Percentiles rank a stretch among this genome's conserved stretches.
Conservation (phyloP, 2,797 vertebrate genomes). For the Nyctibius grandis region DNA sequence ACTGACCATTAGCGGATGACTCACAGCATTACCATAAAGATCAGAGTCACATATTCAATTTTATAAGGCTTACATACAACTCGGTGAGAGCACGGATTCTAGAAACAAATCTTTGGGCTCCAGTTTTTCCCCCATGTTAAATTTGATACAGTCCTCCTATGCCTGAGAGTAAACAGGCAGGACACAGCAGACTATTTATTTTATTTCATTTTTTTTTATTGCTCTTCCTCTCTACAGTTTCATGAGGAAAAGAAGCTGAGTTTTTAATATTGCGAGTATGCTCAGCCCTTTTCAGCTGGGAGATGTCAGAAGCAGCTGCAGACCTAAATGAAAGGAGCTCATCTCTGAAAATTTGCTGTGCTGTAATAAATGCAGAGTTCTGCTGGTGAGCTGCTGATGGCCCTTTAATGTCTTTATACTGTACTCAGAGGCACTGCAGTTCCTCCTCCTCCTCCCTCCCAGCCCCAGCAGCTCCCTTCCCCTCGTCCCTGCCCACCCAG, state of each 20-base stretch:
- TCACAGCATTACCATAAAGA: constrained; percentile 30
- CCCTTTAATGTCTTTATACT: constrained; percentile 49
- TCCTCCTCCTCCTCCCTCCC: background rate
- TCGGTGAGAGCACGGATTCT: background rate
- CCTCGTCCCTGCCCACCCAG: background rate
- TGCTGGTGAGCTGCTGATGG: constrained; percentile 45
- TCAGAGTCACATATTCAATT: background rate
- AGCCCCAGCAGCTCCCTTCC: background rate
- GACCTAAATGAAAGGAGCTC: constrained; percentile 58
- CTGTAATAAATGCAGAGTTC: constrained; percentile 43
- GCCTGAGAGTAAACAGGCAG: constrained; percentile 23
- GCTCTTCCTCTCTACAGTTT: constrained; percentile 24
- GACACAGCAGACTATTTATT: constrained; percentile 16
- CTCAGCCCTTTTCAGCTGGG: constrained; percentile 52
- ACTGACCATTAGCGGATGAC: constrained; percentile 46
- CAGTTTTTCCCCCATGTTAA: background rate
- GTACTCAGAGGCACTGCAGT: background rate
- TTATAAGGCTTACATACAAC: background rate
- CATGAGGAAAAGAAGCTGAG: constrained; percentile 22
- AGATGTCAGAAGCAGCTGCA: constrained; percentile 61
- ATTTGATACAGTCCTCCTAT: constrained; percentile 1
- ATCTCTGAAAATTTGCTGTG: constrained; percentile 52
- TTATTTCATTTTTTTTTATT: constrained; percentile 33
- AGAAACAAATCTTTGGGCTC: constrained; percentile 18
- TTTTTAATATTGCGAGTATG: constrained; percentile 58